A percentile compares a stretch with the other conserved stretches of the same genome.
phyloP scores from a whole-genome alignment of 35 echinoderm and acorn worm genomes.

The Heliocidaris erythrogramma region DNA sequence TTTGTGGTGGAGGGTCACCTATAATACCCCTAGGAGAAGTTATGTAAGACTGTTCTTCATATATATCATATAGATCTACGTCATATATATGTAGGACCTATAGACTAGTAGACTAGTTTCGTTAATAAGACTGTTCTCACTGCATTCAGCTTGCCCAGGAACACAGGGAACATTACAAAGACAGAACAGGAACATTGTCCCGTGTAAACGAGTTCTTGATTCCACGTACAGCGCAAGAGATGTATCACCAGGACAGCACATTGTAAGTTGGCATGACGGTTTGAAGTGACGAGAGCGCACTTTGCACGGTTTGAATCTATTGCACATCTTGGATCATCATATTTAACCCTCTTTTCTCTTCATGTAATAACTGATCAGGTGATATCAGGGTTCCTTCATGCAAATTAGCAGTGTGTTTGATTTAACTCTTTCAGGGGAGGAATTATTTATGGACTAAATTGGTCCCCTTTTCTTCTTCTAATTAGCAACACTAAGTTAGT shows the following conservation, averaged over 20 bases:
- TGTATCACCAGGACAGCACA: conserved; percentile 76
- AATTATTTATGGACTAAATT: too few species aligned
- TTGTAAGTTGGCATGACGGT: conserved; percentile 73
- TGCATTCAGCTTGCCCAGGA: conserved; percentile 82
- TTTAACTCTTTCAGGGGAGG: too few species aligned
- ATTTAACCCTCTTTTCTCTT: not conserved
- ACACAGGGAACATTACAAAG: conserved; percentile 96
- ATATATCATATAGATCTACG: too few species aligned
- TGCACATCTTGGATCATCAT: conserved; percentile 1
- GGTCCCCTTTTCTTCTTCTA: too few species aligned
- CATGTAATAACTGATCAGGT: not conserved
- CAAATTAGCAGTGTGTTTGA: not conserved
- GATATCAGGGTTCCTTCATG: not conserved
- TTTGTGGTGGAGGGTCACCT: too few species aligned
- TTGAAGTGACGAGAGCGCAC: not conserved
- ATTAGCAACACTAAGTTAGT: too few species aligned
- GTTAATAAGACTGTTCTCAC: not conserved
- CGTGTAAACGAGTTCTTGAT: conserved; percentile 91
- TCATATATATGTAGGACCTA: too few species aligned
- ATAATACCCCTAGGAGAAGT: too few species aligned
- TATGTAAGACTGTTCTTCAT: too few species aligned
- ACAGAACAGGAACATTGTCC: conserved; percentile 83
- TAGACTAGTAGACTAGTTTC: too few species aligned
- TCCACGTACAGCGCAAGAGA: conserved; percentile 84
- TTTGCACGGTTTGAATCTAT: conserved; percentile 34